Percentiles rank a stretch among this genome's conserved stretches.
Evolutionary conservation across 1,140 invertebrate genomes (phyloP).

Genomic region (Samia ricini): DNA sequence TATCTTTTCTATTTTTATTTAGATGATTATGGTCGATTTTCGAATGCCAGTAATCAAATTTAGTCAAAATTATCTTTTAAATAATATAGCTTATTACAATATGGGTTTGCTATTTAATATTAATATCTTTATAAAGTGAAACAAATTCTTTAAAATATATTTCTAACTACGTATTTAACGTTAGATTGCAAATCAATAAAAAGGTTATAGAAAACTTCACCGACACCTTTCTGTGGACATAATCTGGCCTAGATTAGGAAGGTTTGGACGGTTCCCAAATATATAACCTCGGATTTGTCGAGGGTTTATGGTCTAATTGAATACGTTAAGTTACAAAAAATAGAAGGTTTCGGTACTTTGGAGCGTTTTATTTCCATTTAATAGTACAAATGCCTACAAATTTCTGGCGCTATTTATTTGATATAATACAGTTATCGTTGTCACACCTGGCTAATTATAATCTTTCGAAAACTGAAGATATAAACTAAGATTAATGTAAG

Average conservation of each 20-base stretch:
- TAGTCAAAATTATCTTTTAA: too few relatives aligned
- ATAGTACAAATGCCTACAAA: neutral
- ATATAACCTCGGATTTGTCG: conserved; percentile 6
- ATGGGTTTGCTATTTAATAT: too few relatives aligned
- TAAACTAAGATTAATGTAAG: too few relatives aligned
- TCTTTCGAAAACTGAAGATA: too few relatives aligned
- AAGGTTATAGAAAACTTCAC: neutral
- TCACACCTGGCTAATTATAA: too few relatives aligned
- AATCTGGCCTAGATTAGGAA: conserved; percentile 8
- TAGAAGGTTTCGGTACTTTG: neutral
- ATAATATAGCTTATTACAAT: too few relatives aligned
- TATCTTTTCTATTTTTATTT: too few relatives aligned
- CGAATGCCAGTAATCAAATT: too few relatives aligned
- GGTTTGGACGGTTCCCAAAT: conserved; percentile 9
- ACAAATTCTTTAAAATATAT: neutral
- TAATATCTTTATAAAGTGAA: too few relatives aligned
- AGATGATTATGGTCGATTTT: too few relatives aligned
- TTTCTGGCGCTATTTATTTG: too few relatives aligned
- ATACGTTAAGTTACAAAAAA: conserved; percentile 11
- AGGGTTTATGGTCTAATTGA: conserved; percentile 14
- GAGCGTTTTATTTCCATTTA: neutral
- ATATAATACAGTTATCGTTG: neutral
- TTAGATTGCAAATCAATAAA: conserved; percentile 3
- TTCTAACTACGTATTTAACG: neutral
- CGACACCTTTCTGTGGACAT: conserved; percentile 12